phyloP scores from a whole-genome alignment of 2,888 invertebrate genomes.

The Xestoiulus laeticollis region DNA sequence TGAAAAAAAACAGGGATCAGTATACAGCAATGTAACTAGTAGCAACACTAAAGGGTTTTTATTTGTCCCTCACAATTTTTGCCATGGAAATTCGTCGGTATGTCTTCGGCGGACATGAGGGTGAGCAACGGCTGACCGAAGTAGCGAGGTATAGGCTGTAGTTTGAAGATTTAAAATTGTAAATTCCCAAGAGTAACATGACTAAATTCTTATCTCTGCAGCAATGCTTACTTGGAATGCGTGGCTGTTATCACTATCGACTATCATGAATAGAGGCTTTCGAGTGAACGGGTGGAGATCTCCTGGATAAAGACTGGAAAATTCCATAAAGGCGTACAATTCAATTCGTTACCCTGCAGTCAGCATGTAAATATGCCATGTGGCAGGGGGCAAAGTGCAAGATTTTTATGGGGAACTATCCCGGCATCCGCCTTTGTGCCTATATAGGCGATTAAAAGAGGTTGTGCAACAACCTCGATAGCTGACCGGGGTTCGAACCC shows the following conservation, averaged over 20 bases:
- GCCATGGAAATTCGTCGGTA: slow-evolving; percentile 86
- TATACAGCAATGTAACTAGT: not conserved
- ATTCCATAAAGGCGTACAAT: no score
- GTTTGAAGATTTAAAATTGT: not conserved
- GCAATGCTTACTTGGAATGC: slow-evolving; percentile 72
- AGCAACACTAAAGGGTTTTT: not conserved
- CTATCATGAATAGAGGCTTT: slow-evolving; percentile 89
- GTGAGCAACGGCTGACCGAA: slow-evolving; percentile 94
- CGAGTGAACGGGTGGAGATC: slow-evolving; percentile 93
- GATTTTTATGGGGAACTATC: no score
- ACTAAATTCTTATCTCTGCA: not conserved
- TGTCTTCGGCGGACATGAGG: slow-evolving; percentile 91
- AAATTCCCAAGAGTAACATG: not conserved
- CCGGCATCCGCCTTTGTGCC: no score
- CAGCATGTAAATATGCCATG: no score
- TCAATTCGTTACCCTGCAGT: no score
- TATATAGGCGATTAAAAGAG: no score
- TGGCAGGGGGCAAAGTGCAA: no score
- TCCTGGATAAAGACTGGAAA: slow-evolving; percentile 79
- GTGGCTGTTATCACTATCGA: slow-evolving; percentile 95
- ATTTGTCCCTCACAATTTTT: slow-evolving; percentile 57
- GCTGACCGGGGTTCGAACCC: no score
- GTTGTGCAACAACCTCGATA: no score
- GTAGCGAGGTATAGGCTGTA: slow-evolving; percentile 82
- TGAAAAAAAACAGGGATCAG: slow-evolving; percentile 61